These are phyloP conservation scores for Chesias legatella DNA, from an alignment of 2,888 invertebrate species.

Conservation along the genomic window DNA sequence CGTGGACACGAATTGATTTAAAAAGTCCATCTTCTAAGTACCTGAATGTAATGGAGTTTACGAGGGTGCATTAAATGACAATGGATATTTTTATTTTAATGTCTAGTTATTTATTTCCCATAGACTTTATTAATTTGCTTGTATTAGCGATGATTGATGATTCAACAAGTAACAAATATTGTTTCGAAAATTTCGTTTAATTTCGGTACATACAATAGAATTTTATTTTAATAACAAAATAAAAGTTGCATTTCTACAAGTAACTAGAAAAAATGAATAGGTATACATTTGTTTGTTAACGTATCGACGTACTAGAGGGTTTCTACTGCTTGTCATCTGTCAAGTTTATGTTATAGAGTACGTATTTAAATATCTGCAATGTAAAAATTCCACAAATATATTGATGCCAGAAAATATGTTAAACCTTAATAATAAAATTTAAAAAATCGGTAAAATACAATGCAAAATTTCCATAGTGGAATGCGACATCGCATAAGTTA, in stretches of 20 bases:
- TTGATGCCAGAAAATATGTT: slow-evolving; percentile 8
- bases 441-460: slow-evolving; percentile 29
- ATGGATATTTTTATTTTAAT: slow-evolving; percentile 21
- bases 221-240: no score
- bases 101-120: slow-evolving; percentile 13
- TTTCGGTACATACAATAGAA: no score
- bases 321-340: no score
- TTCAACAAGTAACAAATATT: no score
- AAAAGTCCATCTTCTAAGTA: slow-evolving; percentile 69
- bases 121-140: slow-evolving; percentile 16
- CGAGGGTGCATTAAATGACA: slow-evolving; percentile 35
- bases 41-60: slow-evolving; percentile 41
- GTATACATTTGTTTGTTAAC: no score
- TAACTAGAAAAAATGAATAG: no score
- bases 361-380: no score
- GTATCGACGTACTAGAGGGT: no score
- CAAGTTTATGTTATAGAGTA: no score
- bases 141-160: neutral
- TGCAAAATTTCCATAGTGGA: slow-evolving; percentile 59
- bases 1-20: slow-evolving; percentile 72
- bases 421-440: slow-evolving; percentile 1
- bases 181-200: no score
- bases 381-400: no score
- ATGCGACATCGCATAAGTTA: slow-evolving; percentile 72
- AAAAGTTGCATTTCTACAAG: no score